Evolutionary conservation across 2,888 invertebrate genomes (phyloP), one percentile per base, ranked within the genome.

Genomic region (Anoncus sp.): DNA sequence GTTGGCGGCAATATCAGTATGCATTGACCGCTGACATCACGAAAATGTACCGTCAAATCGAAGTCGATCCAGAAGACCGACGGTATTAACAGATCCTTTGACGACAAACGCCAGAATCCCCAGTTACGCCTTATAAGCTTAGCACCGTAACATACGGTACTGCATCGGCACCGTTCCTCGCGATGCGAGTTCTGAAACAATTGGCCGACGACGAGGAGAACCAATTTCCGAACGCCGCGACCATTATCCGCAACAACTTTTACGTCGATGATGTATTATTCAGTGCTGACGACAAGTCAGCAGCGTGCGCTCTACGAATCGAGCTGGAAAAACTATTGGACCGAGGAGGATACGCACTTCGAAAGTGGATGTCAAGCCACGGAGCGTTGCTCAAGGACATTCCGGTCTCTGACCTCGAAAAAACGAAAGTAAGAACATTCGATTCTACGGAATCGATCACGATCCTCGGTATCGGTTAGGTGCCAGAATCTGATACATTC

Each of bases 121-220:
- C 63, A 12, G 16, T 80, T 10, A 53, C n/a, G 7, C 35, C 43
- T 1, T 84, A 73, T 24, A 40, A 77, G 6, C 62, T 83, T 0
- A 70, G 73, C 27, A 83, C 81, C 5, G 85, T 86, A 14, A 87
- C 82, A 0, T 84, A 85, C 38, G 83, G 86, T 3, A 81, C 79
- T 1, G 78, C 82, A 1, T 69, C 82, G 4, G 83, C 84, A 3
- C 83, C 85, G n/a, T n/a, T n/a, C n/a, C n/a, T n/a, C n/a, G n/a
- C n/a, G n/a, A n/a, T n/a, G n/a, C n/a, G n/a, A n/a, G n/a, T n/a
- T n/a, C n/a, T n/a, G n/a, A n/a, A n/a, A n/a, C n/a, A n/a, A n/a
- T n/a, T n/a, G n/a, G n/a, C n/a, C 4, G 18, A 49, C 3, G 70
- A 73, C 14, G 69, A 57, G 18, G 16, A 18, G 16, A n/a, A 12